Percentiles rank a stretch among this genome's conserved stretches.
These are phyloP conservation scores for Monochamus alternatus DNA, from an alignment of 2,888 invertebrate species.

Conservation along the genomic window DNA sequence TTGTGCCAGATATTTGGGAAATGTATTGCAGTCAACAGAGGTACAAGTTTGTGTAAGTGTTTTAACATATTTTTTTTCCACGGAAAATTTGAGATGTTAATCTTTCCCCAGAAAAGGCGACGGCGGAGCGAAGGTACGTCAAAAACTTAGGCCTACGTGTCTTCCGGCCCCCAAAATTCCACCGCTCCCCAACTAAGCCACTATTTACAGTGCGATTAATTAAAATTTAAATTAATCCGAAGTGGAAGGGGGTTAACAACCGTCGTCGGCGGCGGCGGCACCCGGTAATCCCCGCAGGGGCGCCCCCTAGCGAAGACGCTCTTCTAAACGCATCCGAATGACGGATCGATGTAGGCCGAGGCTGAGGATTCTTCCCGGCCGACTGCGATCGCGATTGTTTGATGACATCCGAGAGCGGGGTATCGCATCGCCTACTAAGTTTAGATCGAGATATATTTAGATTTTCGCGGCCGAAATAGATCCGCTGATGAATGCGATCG, in stretches of 20 bases:
- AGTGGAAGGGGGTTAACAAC: background rate
- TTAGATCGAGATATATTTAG: constrained; percentile 49
- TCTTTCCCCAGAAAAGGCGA: too few species aligned
- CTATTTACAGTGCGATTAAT: constrained; percentile 28
- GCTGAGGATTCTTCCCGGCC: constrained; percentile 30
- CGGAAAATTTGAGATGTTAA: too few species aligned
- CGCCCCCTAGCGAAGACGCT: constrained; percentile 32
- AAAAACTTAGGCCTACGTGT: background rate
- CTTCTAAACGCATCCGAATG: constrained; percentile 42
- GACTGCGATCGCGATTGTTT: constrained; percentile 26
- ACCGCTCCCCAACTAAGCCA: background rate
- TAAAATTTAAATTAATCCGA: constrained; percentile 29
- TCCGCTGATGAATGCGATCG: constrained; percentile 47
- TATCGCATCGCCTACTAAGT: constrained; percentile 42
- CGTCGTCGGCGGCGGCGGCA: background rate
- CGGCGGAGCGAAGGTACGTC: too few species aligned
- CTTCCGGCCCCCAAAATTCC: background rate
- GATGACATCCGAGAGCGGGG: constrained; percentile 24
- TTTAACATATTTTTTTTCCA: too few species aligned
- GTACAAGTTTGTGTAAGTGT: too few species aligned
- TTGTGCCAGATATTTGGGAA: too few species aligned
- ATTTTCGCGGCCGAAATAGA: constrained; percentile 49
- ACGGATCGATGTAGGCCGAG: constrained; percentile 44
- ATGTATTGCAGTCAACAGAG: too few species aligned
- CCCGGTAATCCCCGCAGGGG: constrained; percentile 16